Conservation (phyloP, 2,113 vertebrate species). For the Machaerirhynchus nigripectus region DNA sequence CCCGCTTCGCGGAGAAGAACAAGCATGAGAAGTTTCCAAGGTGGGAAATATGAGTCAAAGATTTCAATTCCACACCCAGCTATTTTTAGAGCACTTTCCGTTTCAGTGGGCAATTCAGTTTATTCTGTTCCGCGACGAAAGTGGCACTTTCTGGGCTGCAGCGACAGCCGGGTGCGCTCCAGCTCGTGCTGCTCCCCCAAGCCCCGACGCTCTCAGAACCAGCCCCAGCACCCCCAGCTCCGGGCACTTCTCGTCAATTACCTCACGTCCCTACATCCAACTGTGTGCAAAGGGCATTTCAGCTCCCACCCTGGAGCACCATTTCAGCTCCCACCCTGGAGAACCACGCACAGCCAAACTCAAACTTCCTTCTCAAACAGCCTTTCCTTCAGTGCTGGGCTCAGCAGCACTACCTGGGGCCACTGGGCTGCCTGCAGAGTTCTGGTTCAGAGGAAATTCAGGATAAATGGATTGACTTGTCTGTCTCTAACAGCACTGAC, state of each 20-base stretch:
- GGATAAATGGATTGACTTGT: background rate
- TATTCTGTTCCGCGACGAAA: background rate
- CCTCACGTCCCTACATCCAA: no score
- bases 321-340: background rate
- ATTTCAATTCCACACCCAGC: slow-evolving; percentile 50
- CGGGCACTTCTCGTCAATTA: rapidly evolving
- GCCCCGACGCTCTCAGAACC: background rate
- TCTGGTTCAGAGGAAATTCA: background rate
- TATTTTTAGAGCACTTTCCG: slow-evolving; percentile 61
- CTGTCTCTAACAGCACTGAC: background rate
- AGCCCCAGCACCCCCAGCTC: background rate
- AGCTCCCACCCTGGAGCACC: no score
- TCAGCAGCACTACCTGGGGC: background rate
- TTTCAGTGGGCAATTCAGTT: background rate
- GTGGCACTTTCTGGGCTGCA: background rate
- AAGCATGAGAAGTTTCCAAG: slow-evolving; percentile 23
- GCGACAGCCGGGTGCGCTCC: background rate
- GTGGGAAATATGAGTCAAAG: slow-evolving; percentile 60
- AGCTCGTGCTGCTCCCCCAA: background rate
- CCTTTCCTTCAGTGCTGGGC: background rate
- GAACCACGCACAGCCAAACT: background rate
- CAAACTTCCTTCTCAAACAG: background rate
- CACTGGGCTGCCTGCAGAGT: background rate
- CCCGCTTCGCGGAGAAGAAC: background rate
- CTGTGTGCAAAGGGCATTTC: background rate